Percentiles rank a stretch among this genome's conserved stretches.
phyloP scores from a whole-genome alignment of 2,113 vertebrate species.

The Platysternon megacephalum region DNA sequence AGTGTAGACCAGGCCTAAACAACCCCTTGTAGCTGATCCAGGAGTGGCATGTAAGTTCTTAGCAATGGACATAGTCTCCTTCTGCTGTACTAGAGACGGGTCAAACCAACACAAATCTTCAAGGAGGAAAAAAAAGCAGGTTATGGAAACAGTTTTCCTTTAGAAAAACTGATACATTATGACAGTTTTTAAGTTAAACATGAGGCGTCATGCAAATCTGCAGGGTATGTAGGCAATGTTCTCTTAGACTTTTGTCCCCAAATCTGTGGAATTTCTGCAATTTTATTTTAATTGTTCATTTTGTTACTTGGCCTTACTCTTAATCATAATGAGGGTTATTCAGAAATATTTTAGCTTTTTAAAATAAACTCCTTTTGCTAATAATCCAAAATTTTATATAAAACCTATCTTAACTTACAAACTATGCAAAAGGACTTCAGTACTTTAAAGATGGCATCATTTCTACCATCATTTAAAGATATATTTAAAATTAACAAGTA shows the following conservation, averaged over 20 bases:
- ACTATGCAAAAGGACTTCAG: neutral
- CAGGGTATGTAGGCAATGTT: neutral
- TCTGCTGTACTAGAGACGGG: neutral
- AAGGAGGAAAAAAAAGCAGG: neutral
- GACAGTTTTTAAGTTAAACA: neutral
- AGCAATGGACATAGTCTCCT: neutral
- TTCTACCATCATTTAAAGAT: neutral
- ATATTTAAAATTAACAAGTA: too few species aligned
- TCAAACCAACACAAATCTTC: neutral
- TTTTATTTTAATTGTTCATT: constrained; percentile 8
- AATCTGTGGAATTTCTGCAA: constrained; percentile 28
- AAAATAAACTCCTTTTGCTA: constrained; percentile 68
- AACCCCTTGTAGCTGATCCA: neutral
- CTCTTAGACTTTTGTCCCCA: constrained; percentile 9
- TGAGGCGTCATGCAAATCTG: neutral
- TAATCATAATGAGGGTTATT: constrained; percentile 42
- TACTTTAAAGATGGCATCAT: neutral
- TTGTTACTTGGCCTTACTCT: constrained; percentile 14
- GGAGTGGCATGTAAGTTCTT: neutral
- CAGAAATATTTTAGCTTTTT: constrained; percentile 45
- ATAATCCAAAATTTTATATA: constrained; percentile 28
- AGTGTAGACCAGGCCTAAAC: too few species aligned
- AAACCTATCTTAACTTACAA: neutral
- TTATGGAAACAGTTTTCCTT: neutral
- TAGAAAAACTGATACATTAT: neutral